Percentiles rank a stretch among this genome's conserved stretches.
Evolutionary conservation across 2,888 invertebrate genomes (phyloP).

Genomic region (Stenodema calcarata): DNA sequence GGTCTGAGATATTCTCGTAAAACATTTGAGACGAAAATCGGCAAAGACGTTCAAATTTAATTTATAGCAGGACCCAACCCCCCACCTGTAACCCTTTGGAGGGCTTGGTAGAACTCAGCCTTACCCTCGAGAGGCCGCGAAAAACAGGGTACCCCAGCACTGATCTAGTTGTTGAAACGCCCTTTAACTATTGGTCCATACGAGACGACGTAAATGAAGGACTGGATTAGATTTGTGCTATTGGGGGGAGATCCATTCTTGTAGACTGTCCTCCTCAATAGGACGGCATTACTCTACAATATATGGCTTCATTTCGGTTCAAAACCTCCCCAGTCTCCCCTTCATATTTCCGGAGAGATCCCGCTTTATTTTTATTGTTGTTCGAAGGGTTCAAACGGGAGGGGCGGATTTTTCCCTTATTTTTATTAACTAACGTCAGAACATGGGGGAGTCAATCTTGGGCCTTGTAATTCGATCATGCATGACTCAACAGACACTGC

Average conservation of each 20-base stretch:
- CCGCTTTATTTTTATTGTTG: conserved; percentile 29
- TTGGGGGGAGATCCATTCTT: neutral
- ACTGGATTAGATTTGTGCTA: conserved; percentile 26
- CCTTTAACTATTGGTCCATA: neutral
- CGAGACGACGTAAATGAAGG: conserved; percentile 2
- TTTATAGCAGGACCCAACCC: neutral
- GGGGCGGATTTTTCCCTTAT: conserved; percentile 19
- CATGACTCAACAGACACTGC: conserved; percentile 33
- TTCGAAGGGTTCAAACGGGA: neutral
- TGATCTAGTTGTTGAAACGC: neutral
- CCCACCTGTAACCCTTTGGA: neutral
- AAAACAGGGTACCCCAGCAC: neutral
- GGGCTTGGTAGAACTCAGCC: neutral
- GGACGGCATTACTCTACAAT: conserved; percentile 36
- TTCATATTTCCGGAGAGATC: neutral
- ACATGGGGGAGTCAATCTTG: neutral
- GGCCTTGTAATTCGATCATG: conserved; percentile 24
- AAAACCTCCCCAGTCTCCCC: neutral
- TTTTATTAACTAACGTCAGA: conserved; percentile 27
- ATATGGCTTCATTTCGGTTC: conserved; percentile 34
- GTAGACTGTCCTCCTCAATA: conserved; percentile 17
- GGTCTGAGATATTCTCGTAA: neutral
- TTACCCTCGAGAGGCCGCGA: neutral
- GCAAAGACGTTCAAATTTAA: neutral
- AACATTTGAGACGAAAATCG: neutral